Percentiles rank a stretch among this genome's conserved stretches.
phyloP scores from a whole-genome alignment of 2,797 vertebrate species.

The Ctenopoma multispine region DNA sequence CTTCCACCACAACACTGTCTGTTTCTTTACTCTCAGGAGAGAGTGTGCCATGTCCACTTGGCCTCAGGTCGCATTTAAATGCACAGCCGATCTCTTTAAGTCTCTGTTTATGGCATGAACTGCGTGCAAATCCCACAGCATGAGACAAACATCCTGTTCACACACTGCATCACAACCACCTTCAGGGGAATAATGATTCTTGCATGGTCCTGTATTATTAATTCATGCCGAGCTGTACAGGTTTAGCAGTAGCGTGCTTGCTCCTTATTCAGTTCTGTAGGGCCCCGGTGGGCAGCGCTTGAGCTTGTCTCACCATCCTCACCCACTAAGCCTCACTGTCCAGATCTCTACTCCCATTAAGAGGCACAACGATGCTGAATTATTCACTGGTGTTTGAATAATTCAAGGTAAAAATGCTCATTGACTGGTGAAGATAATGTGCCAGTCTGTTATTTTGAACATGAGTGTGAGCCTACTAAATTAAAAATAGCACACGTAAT shows the following conservation, averaged over 20 bases:
- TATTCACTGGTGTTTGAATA: constrained; percentile 77
- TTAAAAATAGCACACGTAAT: constrained; percentile 9
- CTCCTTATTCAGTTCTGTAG: constrained; percentile 17
- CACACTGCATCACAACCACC: constrained; percentile 36
- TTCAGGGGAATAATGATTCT: constrained; percentile 43
- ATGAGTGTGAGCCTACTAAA: constrained; percentile 28
- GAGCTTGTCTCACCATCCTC: constrained; percentile 20
- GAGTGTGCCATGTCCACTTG: constrained; percentile 14
- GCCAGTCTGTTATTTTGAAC: constrained; percentile 32
- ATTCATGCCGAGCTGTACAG: constrained; percentile 60
- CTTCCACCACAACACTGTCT: constrained; percentile 17
- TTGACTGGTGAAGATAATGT: constrained; percentile 39
- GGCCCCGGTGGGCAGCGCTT: constrained; percentile 36
- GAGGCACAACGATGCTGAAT: constrained; percentile 69
- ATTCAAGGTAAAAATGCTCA: constrained; percentile 66
- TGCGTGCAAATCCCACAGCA: constrained; percentile 33
- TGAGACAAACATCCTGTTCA: constrained; percentile 61
- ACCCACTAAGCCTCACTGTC: constrained; percentile 23
- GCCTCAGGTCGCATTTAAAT: constrained; percentile 52
- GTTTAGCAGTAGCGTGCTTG: constrained; percentile 31
- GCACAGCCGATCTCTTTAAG: constrained; percentile 7
- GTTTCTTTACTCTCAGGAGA: constrained; percentile 20
- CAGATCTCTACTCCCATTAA: constrained; percentile 60
- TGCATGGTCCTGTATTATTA: constrained; percentile 53
- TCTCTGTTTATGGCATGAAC: not conserved